Conservation (phyloP, 2,888 invertebrate genomes). For the Drosophila parthenogenetica region DNA sequence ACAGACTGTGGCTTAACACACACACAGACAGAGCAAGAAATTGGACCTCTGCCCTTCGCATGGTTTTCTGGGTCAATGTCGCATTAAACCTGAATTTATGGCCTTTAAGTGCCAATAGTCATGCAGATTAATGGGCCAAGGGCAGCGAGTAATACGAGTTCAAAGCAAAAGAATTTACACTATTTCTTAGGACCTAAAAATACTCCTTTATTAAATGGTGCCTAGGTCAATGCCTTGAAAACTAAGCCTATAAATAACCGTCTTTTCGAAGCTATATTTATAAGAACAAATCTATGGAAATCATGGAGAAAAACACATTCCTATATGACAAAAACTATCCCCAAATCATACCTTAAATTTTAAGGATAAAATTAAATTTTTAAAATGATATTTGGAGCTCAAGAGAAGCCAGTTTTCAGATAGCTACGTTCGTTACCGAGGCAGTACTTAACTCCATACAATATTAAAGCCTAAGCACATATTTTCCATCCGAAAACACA, state of each 20-base stretch:
- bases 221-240: neutral
- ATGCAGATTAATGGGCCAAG: constrained; percentile 64
- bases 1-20: constrained; percentile 48
- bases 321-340: too few species aligned
- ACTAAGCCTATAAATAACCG: neutral
- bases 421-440: too few species aligned
- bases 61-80: constrained; percentile 72
- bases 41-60: constrained; percentile 41
- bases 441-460: too few species aligned
- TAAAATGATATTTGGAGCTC: too few species aligned
- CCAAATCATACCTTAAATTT: too few species aligned
- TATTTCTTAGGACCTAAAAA: neutral
- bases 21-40: constrained; percentile 9
- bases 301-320: neutral
- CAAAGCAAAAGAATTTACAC: neutral
- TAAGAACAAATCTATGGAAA: neutral
- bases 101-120: constrained; percentile 64
- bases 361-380: too few species aligned
- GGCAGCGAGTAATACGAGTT: neutral
- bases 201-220: neutral
- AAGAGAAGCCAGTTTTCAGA: too few species aligned
- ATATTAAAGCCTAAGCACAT: neutral
- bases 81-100: constrained; percentile 70
- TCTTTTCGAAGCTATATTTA: neutral
- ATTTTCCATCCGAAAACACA: neutral